Conservation (phyloP, 2,888 invertebrate genomes). For the Scrobipalpa atriplicella region DNA sequence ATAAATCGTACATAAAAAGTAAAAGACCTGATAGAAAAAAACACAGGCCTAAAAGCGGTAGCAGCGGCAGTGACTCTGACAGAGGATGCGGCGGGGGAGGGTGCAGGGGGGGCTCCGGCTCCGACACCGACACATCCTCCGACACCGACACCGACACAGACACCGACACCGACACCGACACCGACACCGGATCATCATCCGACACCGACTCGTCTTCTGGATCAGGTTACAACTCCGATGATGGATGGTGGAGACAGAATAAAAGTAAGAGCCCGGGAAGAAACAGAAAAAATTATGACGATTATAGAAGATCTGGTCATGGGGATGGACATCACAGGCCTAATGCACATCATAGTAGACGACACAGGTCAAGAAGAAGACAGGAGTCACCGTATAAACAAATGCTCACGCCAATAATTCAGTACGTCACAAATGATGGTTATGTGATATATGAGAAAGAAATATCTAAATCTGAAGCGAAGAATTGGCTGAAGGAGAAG, state of each 20-base stretch:
- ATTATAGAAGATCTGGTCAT: slow-evolving; percentile 11
- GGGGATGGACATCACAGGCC: neutral
- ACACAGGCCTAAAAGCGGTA: neutral
- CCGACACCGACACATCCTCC: neutral
- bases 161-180: slow-evolving; percentile 2
- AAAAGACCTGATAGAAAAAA: neutral
- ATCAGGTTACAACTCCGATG: neutral
- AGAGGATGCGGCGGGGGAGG: neutral
- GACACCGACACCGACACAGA: slow-evolving; percentile 14
- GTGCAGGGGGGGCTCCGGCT: slow-evolving; percentile 23
- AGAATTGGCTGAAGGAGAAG: slow-evolving; percentile 59
- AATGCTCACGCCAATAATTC: slow-evolving; percentile 65
- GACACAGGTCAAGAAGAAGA: neutral
- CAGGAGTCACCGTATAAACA: slow-evolving; percentile 39
- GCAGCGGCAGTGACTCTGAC: neutral
- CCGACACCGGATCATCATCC: neutral
- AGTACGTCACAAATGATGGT: slow-evolving; percentile 74
- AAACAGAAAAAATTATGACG: neutral
- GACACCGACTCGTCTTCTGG: neutral
- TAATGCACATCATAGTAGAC: neutral
- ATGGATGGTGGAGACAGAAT: neutral
- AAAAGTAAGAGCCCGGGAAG: neutral
- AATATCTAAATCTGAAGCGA: slow-evolving; percentile 67
- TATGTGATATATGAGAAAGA: slow-evolving; percentile 73
- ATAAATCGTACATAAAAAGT: slow-evolving; percentile 46